phyloP scores from a whole-genome alignment of 1,140 invertebrate species.

The Conus ventricosus region DNA sequence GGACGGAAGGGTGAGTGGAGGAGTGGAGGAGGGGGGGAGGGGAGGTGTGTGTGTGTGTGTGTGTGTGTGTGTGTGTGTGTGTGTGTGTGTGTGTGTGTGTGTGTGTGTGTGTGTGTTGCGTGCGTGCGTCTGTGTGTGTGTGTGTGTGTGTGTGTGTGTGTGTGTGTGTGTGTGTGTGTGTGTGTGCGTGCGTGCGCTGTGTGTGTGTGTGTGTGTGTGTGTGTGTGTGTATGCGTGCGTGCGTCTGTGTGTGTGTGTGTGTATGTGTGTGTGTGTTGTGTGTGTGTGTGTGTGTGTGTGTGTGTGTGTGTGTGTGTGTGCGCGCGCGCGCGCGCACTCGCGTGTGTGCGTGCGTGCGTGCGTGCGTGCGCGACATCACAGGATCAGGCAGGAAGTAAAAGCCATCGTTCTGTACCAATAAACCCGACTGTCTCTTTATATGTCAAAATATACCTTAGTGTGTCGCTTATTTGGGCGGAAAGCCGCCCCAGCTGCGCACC shows the following conservation, averaged over 20 bases:
- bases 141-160: slow-evolving; percentile 1
- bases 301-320: not conserved
- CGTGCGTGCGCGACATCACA: not conserved
- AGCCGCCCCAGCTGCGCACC: too few species aligned
- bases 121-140: not conserved
- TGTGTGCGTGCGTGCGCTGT: not conserved
- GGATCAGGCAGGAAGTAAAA: too few species aligned
- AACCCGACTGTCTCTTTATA: too few species aligned
- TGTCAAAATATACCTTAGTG: too few species aligned
- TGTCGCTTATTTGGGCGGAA: too few species aligned
- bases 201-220: not conserved
- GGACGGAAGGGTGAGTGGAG: too few species aligned
- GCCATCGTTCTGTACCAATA: too few species aligned
- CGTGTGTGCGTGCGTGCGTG: not conserved
- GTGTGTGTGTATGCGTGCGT: not conserved
- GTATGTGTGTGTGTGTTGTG: not conserved
- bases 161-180: slow-evolving; percentile 20
- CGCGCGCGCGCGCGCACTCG: not conserved
- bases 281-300: not conserved
- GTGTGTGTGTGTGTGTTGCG: not conserved
- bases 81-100: not conserved
- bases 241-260: not conserved
- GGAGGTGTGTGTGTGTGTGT: not conserved
- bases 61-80: not conserved
- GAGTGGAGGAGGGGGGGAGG: too few species aligned